phyloP scores from a whole-genome alignment of 2,113 vertebrate species.

The Mus musculus region GRCm39 chr14:103592001-103592500 shows the following conservation, averaged over 20 bases:
- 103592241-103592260: not conserved
- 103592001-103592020: not conserved
- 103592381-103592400: no score
- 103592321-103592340: not conserved
- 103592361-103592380: not conserved
- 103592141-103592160: not conserved
- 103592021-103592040: not conserved
- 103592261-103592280: not conserved
- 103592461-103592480: not conserved
- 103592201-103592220: not conserved
- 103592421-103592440: not conserved
- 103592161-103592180: not conserved
- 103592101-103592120: not conserved
- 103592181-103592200: not conserved
- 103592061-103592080: not conserved
- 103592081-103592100: not conserved
- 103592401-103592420: not conserved
- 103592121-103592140: slow-evolving; percentile 18
- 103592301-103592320: not conserved
- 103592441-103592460: not conserved
- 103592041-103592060: not conserved
- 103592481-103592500: not conserved
- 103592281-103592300: not conserved
- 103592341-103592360: not conserved
- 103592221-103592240: not conserved